Conservation (phyloP, 2,888 invertebrate genomes). For the Amiota minor region DNA sequence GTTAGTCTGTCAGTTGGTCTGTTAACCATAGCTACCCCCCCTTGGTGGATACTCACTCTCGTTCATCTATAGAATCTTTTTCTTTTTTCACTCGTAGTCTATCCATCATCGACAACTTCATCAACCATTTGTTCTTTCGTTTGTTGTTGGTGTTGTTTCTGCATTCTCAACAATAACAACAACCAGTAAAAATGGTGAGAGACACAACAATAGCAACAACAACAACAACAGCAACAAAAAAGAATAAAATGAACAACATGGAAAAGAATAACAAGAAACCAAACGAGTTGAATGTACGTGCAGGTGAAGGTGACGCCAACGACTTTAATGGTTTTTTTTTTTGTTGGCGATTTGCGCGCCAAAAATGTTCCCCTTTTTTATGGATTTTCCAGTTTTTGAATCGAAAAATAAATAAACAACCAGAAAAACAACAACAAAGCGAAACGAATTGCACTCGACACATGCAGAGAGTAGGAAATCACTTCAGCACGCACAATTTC, state of each 20-base stretch:
- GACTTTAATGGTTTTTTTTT: conserved; percentile 23
- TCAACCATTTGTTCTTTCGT: no score
- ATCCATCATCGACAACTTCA: no score
- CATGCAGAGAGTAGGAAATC: not conserved
- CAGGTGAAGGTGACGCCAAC: conserved; percentile 54
- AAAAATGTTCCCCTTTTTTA: conserved; percentile 16
- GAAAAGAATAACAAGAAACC: conserved; percentile 44
- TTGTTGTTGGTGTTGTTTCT: no score
- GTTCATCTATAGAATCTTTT: no score
- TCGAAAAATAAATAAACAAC: conserved; percentile 10
- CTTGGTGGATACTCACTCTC: no score
- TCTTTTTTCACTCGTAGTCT: no score
- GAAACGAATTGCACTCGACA: no score
- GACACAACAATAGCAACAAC: conserved; percentile 35
- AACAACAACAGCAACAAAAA: conserved; percentile 31
- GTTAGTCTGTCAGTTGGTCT: no score
- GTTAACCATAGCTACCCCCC: no score
- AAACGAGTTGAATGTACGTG: conserved; percentile 33
- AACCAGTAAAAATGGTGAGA: conserved; percentile 3
- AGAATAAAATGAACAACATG: conserved; percentile 28
- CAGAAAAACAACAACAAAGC: not conserved
- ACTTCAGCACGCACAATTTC: conserved; percentile 7
- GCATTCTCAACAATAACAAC: no score
- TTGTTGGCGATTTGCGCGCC: conserved; percentile 10
- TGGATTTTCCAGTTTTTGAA: not conserved